Evolutionary conservation across 2,797 vertebrate species (phyloP).

Genomic region (Garrulus glandarius): DNA sequence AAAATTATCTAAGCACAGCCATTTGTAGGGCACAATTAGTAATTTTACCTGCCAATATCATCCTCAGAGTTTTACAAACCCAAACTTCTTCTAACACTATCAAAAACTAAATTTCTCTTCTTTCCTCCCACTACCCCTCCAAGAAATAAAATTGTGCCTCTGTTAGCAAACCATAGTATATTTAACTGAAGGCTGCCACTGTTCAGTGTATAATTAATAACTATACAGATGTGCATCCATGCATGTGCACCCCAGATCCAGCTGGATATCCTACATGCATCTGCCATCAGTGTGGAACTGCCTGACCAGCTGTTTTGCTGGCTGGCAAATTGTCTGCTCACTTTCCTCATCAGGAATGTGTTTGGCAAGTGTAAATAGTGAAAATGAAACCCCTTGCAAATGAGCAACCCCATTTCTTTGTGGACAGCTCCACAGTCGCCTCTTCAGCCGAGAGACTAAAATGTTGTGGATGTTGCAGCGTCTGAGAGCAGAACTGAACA

Average conservation of each 20-base stretch:
- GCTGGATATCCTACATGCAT: background rate
- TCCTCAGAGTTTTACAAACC: background rate
- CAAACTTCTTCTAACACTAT: background rate
- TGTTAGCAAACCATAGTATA: background rate
- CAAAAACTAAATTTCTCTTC: background rate
- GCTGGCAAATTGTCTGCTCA: background rate
- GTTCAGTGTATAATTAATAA: background rate
- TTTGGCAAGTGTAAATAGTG: background rate
- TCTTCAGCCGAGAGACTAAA: background rate
- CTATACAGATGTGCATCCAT: background rate
- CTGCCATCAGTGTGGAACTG: background rate
- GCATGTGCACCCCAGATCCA: background rate
- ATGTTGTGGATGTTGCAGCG: background rate
- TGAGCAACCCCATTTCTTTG: background rate
- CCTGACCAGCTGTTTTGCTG: background rate
- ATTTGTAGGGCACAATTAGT: background rate
- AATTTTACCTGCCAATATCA: background rate
- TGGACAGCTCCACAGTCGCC: background rate
- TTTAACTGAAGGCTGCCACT: background rate
- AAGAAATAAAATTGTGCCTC: background rate
- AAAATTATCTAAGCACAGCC: background rate
- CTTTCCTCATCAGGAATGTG: background rate
- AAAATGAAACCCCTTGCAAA: background rate
- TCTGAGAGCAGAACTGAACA: background rate
- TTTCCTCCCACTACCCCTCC: background rate